Evolutionary conservation across 2,797 vertebrate species (phyloP).

Genomic region (Scarus forsteni): DNA sequence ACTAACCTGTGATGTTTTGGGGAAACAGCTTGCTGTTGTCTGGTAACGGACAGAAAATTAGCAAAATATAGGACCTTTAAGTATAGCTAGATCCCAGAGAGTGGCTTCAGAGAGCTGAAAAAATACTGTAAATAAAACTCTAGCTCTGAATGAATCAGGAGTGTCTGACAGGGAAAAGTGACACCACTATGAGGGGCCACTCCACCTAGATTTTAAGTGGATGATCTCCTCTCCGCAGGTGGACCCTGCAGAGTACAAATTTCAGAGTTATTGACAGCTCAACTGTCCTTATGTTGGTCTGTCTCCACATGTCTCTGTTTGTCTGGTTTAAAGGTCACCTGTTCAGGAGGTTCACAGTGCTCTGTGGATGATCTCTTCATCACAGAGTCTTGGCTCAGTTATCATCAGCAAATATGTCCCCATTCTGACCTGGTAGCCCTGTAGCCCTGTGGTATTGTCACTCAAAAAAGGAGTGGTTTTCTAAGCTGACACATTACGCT

Average conservation of each 20-base stretch:
- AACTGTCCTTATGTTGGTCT: conserved; percentile 12
- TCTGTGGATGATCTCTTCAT: conserved; percentile 51
- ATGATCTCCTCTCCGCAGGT: conserved; percentile 43
- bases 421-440: neutral
- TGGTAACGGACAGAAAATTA: too few relatives aligned
- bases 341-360: conserved; percentile 61
- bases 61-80: too few relatives aligned
- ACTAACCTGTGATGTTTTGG: too few relatives aligned
- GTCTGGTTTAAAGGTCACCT: conserved; percentile 81
- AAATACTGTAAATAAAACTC: neutral
- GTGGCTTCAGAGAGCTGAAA: neutral
- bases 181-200: neutral
- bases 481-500: too few relatives aligned
- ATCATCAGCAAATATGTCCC: conserved; percentile 37
- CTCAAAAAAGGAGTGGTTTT: conserved; percentile 10
- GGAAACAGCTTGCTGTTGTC: too few relatives aligned
- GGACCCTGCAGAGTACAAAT: conserved; percentile 35
- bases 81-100: neutral
- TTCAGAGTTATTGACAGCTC: conserved; percentile 39
- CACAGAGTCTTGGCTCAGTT: conserved; percentile 42
- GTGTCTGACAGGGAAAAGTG: conserved; percentile 1
- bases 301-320: conserved; percentile 11
- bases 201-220: conserved; percentile 18
- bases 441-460: neutral
- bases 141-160: neutral